Conservation (phyloP, 2,113 vertebrate species). For the Cephalopholis sonnerati region DNA sequence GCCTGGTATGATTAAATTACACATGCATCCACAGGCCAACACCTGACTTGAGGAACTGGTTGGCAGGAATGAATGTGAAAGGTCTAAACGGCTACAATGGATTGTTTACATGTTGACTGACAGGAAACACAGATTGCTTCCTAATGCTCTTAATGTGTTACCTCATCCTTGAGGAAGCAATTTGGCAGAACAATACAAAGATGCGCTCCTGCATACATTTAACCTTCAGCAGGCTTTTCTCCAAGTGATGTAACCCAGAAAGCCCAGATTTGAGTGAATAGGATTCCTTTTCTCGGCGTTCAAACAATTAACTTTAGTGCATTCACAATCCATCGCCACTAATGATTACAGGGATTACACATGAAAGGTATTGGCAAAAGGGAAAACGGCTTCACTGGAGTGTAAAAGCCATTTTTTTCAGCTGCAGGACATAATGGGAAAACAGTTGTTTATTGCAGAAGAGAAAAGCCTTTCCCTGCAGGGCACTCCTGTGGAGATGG, state of each 20-base stretch:
- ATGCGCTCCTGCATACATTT: not conserved
- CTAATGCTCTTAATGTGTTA: not conserved
- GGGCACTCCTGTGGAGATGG: constrained; percentile 61
- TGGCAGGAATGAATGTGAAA: not conserved
- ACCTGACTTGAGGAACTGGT: constrained; percentile 9
- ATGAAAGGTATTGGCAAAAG: constrained; percentile 46
- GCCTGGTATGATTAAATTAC: constrained; percentile 32
- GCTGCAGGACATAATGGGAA: constrained; percentile 51
- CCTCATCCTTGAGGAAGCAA: constrained; percentile 9
- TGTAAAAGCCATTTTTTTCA: constrained; percentile 27
- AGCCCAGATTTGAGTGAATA: constrained; percentile 33
- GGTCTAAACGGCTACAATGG: not conserved
- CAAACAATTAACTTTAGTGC: constrained; percentile 59
- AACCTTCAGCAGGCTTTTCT: constrained; percentile 36
- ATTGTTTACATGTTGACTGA: constrained; percentile 7
- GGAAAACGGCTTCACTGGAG: constrained; percentile 46
- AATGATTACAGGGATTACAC: constrained; percentile 63
- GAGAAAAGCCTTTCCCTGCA: constrained; percentile 46
- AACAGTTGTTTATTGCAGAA: constrained; percentile 59
- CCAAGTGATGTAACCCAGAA: not conserved
- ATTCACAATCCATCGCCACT: constrained; percentile 35
- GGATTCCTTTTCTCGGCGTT: constrained; percentile 25
- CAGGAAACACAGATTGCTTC: not conserved
- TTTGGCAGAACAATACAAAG: constrained; percentile 12
- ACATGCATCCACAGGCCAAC: constrained; percentile 33